Evolutionary conservation across 2,113 vertebrate genomes (phyloP), one percentile per base, ranked within the genome.

Genomic region (Larimichthys crocea): DNA sequence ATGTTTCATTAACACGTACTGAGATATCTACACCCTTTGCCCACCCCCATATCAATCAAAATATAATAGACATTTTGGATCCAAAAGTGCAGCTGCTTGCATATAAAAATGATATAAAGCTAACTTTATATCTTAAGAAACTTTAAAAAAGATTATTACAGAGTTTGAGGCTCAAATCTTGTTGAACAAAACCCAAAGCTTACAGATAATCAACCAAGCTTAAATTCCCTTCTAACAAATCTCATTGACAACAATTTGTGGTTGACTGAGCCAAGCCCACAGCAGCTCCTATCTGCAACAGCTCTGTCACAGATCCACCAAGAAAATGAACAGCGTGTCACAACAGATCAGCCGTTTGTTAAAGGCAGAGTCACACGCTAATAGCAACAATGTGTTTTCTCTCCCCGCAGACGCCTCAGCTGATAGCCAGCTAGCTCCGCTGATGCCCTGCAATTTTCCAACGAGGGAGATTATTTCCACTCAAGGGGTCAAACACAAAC

Each of bases 261-360:
- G 72, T 56, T 53, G 1, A n/a, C 73, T 14, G 56, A 57, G 44
- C 50, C 0, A 5, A 57, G 77, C 49, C 12, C 1, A 46, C 64
- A 64, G 60, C 24, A 22, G 53, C 50, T 42, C 53, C 42, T 79
- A 61, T 79, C 53, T 80, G 74, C 71, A 68, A 50, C 78, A 60
- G 26, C 17, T 31, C 61, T 67, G 73, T 87, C 79, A 61, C 57
- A 72, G 55, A 83, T 68, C 85, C 79, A 88, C 67, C n/a, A 0
- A 35, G 29, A 6, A 75, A 63, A 84, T 29, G 57, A 59, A 59
- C 6, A 67, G 81, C 87, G 6, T 89, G 91, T 89, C 91, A 85
- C 86, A 86, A 89, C 88, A 91, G 73, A 87, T 91, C 86, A 40
- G 84, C 55, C 70, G 4, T 80, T 79, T 90, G 84, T 90, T 86